Evolutionary conservation across 1,140 invertebrate species (phyloP).

Genomic region (Hycleus cichorii): DNA sequence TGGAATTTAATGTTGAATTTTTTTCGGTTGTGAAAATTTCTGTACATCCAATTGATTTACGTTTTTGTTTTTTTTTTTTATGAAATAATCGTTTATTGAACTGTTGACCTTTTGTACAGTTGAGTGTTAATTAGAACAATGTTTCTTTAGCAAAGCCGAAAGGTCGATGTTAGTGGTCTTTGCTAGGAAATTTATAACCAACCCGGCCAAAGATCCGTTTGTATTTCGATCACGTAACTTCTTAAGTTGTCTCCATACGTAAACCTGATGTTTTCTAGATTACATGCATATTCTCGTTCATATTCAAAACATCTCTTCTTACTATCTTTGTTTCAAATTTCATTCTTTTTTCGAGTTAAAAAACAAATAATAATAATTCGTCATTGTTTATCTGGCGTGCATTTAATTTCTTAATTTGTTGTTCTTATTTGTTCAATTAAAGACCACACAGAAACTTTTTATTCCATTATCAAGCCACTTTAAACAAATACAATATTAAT

Average conservation of each 20-base stretch:
- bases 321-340: not conserved
- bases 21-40: too few species aligned
- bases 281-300: slow-evolving; percentile 16
- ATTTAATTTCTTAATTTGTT: slow-evolving; percentile 5
- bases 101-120: not conserved
- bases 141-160: slow-evolving; percentile 10
- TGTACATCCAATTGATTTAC: too few species aligned
- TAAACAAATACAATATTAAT: not conserved
- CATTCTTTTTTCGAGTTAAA: not conserved
- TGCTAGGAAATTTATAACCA: slow-evolving; percentile 10
- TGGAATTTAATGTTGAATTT: slow-evolving; percentile 7
- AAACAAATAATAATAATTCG: too few species aligned
- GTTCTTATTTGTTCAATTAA: slow-evolving; percentile 10
- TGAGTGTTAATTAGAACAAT: slow-evolving; percentile 10
- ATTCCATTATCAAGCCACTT: too few species aligned
- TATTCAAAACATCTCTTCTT: slow-evolving; percentile 11
- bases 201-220: slow-evolving; percentile 7
- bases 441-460: slow-evolving; percentile 1
- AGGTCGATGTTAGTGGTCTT: slow-evolving; percentile 1
- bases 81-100: not conserved
- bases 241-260: slow-evolving; percentile 19
- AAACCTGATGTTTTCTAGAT: slow-evolving; percentile 17
- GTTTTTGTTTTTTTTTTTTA: too few species aligned
- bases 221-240: slow-evolving; percentile 16
- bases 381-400: too few species aligned